Conservation (phyloP, 35 echinoderm and acorn worm species). For the Strongylocentrotus purpuratus region DNA sequence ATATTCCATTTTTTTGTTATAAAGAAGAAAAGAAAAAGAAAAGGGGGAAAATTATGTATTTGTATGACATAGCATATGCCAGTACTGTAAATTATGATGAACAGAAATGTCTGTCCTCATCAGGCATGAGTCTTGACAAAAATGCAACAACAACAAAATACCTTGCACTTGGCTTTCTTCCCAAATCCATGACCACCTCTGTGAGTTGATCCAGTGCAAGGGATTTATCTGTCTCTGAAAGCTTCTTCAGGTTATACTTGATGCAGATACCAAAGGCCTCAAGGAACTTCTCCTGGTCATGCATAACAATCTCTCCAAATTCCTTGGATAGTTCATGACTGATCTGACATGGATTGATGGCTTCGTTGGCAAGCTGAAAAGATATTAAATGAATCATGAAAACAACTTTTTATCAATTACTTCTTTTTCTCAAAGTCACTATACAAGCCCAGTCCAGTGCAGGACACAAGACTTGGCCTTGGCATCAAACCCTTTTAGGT, state of each 20-base stretch:
- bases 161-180: constrained; percentile 43
- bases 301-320: not conserved
- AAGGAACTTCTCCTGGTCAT: constrained; percentile 10
- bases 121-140: not conserved
- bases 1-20: too few relatives aligned
- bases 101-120: not conserved
- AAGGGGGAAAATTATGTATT: too few relatives aligned
- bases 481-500: too few relatives aligned
- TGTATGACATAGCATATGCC: too few relatives aligned
- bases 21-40: too few relatives aligned
- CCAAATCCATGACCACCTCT: constrained; percentile 32
- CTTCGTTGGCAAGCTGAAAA: not conserved
- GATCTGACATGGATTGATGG: constrained; percentile 30
- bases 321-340: not conserved
- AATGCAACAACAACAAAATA: not conserved
- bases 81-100: too few relatives aligned
- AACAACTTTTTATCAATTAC: not conserved
- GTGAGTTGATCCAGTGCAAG: not conserved
- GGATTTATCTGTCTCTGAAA: constrained; percentile 18
- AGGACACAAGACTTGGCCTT: too few relatives aligned
- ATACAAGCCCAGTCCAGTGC: too few relatives aligned
- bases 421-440: too few relatives aligned
- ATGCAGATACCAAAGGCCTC: constrained; percentile 5
- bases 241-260: not conserved
- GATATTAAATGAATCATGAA: not conserved